phyloP scores from a whole-genome alignment of 1,140 invertebrate genomes.

The Drosophila kanapiae region DNA sequence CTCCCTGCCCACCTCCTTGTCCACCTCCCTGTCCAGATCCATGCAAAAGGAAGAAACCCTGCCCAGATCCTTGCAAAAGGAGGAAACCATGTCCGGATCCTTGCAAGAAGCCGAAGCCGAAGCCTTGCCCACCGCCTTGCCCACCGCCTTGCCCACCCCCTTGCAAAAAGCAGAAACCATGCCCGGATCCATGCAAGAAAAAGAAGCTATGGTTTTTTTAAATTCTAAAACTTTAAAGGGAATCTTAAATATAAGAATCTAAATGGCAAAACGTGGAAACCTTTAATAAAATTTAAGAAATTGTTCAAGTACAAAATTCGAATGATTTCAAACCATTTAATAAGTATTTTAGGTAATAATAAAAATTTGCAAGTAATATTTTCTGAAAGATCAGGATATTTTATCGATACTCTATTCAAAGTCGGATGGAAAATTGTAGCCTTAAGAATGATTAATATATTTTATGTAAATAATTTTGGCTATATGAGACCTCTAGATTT shows the following conservation, averaged over 20 bases:
- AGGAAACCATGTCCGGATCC: not conserved
- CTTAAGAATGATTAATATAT: too few relatives aligned
- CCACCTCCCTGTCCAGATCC: not conserved
- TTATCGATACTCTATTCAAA: too few relatives aligned
- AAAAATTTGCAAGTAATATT: not conserved
- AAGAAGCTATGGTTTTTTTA: not conserved
- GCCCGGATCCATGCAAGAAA: constrained; percentile 1
- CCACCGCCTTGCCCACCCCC: not conserved
- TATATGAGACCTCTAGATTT: too few relatives aligned
- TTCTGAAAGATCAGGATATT: too few relatives aligned
- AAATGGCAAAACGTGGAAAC: not conserved
- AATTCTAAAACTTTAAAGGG: not conserved
- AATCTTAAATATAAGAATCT: not conserved
- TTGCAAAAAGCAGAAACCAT: not conserved
- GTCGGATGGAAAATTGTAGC: not conserved
- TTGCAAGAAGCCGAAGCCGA: not conserved
- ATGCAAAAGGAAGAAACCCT: not conserved
- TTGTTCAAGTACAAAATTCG: not conserved
- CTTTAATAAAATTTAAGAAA: not conserved
- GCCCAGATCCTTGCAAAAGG: not conserved
- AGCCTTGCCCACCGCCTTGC: not conserved
- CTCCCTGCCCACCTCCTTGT: too few relatives aligned
- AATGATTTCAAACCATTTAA: not conserved
- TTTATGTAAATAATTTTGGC: too few relatives aligned
- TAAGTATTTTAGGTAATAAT: not conserved